Evolutionary conservation across 2,888 invertebrate species (phyloP).

Genomic region (Teinopalpus imperialis): DNA sequence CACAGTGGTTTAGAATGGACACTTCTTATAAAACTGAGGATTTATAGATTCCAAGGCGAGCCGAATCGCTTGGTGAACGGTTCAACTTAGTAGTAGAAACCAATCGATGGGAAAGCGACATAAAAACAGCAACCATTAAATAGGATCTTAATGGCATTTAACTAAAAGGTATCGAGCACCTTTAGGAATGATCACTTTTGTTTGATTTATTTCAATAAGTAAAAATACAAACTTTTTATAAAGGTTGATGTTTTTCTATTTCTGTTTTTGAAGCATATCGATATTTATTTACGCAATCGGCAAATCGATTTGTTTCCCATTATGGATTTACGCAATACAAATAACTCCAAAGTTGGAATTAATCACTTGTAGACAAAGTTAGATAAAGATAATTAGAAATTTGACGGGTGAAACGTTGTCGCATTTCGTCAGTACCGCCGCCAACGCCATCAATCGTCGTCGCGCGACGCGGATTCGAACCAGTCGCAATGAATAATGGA

Average conservation of each 20-base stretch:
- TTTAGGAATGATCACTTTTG: no score
- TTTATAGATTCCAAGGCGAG: slow-evolving; percentile 46
- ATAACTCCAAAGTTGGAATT: slow-evolving; percentile 18
- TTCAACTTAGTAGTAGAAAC: slow-evolving; percentile 47
- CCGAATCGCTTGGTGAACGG: slow-evolving; percentile 64
- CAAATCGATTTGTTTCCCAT: neutral
- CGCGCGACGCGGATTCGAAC: slow-evolving; percentile 56
- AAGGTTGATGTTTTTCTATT: no score
- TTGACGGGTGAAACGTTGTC: slow-evolving; percentile 23
- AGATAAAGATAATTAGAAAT: slow-evolving; percentile 19
- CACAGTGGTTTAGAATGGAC: slow-evolving; percentile 48
- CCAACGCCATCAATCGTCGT: slow-evolving; percentile 61
- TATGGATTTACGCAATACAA: slow-evolving; percentile 7
- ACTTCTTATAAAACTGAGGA: slow-evolving; percentile 55
- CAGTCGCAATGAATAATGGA: slow-evolving; percentile 74
- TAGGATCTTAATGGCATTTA: slow-evolving; percentile 41
- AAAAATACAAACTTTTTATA: no score
- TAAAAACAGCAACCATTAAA: slow-evolving; percentile 45
- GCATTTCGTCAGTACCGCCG: slow-evolving; percentile 31
- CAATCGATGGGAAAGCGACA: slow-evolving; percentile 55
- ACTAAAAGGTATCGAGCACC: slow-evolving; percentile 31
- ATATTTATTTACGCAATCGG: neutral
- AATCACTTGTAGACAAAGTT: slow-evolving; percentile 12
- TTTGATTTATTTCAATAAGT: no score
- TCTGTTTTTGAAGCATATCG: no score